phyloP scores from a whole-genome alignment of 1,140 invertebrate species.

The Diabrotica undecimpunctata region DNA sequence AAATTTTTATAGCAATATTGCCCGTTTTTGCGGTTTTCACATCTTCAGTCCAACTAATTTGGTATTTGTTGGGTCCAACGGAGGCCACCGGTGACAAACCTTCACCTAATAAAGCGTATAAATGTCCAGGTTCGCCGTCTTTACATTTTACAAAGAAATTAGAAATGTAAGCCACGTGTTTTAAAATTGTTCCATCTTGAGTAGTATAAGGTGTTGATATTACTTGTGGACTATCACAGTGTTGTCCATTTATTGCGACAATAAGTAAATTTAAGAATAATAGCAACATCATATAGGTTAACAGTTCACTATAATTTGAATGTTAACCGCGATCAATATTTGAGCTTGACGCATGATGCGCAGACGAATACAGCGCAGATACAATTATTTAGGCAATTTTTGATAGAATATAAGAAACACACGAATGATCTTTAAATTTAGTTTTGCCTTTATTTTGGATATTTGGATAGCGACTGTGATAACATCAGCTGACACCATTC shows the following conservation, averaged over 20 bases:
- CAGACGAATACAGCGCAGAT: too few relatives aligned
- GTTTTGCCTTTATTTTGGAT: too few relatives aligned
- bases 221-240: slow-evolving; percentile 59
- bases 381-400: too few relatives aligned
- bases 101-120: slow-evolving; percentile 81
- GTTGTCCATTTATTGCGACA: neutral
- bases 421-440: too few relatives aligned
- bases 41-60: slow-evolving; percentile 88
- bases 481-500: too few relatives aligned
- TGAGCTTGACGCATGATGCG: too few relatives aligned
- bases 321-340: too few relatives aligned
- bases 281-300: neutral
- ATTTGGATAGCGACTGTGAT: too few relatives aligned
- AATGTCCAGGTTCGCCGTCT: slow-evolving; percentile 58
- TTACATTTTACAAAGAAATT: slow-evolving; percentile 69
- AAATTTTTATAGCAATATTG: slow-evolving; percentile 74
- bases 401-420: too few relatives aligned
- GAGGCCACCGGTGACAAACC: slow-evolving; percentile 75
- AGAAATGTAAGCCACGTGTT: slow-evolving; percentile 72
- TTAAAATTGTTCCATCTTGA: slow-evolving; percentile 82
- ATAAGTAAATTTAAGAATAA: neutral
- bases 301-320: too few relatives aligned
- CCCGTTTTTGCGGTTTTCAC: slow-evolving; percentile 74
- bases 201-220: slow-evolving; percentile 74
- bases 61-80: slow-evolving; percentile 70